Evolutionary conservation across 2,113 vertebrate species (phyloP).

Genomic region (Rhombomys opimus): DNA sequence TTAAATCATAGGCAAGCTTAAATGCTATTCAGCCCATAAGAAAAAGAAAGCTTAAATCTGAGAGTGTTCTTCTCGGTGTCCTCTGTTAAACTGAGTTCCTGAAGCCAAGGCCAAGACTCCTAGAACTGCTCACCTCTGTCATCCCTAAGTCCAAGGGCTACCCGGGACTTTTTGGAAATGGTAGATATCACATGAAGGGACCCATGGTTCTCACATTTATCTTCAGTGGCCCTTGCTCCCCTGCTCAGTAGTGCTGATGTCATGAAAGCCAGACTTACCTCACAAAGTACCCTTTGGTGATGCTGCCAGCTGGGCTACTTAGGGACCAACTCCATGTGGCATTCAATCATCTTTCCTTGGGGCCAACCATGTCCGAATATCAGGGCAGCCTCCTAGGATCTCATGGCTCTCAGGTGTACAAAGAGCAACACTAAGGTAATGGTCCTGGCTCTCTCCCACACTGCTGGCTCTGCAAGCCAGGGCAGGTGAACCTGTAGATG

Average conservation of each 20-base stretch:
- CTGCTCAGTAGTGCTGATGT: conserved; percentile 53
- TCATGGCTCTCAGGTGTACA: not conserved
- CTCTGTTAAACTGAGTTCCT: not conserved
- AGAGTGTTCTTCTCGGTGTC: not conserved
- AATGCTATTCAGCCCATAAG: not conserved
- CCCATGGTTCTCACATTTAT: not conserved
- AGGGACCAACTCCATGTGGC: not conserved
- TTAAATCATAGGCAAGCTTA: not conserved
- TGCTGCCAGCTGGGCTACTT: conserved; percentile 7
- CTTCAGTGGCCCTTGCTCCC: not conserved
- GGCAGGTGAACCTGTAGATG: not conserved
- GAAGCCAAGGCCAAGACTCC: not conserved
- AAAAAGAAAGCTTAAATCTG: not conserved
- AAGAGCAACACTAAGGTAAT: conserved; percentile 49
- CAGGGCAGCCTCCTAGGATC: conserved; percentile 49
- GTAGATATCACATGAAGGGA: not conserved
- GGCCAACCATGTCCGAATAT: conserved; percentile 65
- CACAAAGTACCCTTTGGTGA: conserved; percentile 69
- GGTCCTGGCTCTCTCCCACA: not conserved
- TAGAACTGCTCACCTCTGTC: not conserved
- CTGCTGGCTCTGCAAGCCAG: not conserved
- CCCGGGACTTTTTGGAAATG: not conserved
- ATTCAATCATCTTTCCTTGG: conserved; percentile 64
- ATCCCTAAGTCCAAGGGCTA: not conserved
- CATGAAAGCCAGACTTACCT: conserved; percentile 60